These are phyloP conservation scores for Sinonovacula constricta DNA, from an alignment of 1,140 invertebrate species.

Conservation along the genomic window DNA sequence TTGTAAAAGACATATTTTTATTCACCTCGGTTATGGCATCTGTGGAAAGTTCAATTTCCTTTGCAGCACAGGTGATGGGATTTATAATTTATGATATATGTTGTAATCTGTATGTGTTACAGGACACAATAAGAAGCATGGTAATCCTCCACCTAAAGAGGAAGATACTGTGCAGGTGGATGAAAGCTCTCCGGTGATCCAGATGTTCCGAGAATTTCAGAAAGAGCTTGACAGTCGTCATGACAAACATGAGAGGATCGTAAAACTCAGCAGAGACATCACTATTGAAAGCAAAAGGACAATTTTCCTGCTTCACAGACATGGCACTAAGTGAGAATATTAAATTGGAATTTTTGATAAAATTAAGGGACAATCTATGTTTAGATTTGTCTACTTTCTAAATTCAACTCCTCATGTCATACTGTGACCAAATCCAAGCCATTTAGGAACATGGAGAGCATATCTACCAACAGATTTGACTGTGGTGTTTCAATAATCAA, in stretches of 20 bases:
- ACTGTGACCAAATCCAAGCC: neutral
- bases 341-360: neutral
- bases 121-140: too few species aligned
- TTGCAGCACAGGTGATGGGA: too few species aligned
- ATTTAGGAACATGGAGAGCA: neutral
- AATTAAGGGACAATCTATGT: neutral
- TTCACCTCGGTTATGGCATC: too few species aligned
- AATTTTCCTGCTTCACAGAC: constrained; percentile 91
- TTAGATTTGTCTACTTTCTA: neutral
- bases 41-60: too few species aligned
- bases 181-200: constrained; percentile 75
- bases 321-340: constrained; percentile 78
- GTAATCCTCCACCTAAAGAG: too few species aligned
- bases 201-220: constrained; percentile 85
- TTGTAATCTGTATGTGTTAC: too few species aligned
- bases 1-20: too few species aligned
- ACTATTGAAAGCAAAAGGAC: constrained; percentile 94
- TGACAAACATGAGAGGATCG: constrained; percentile 90
- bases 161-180: too few species aligned
- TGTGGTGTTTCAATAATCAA: too few species aligned
- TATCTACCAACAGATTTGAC: too few species aligned
- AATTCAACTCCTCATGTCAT: neutral
- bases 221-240: constrained; percentile 87
- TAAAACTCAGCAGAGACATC: constrained; percentile 92
- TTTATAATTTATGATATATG: too few species aligned